Evolutionary conservation across 2,888 invertebrate genomes (phyloP).

Genomic region (Lithophane socia): DNA sequence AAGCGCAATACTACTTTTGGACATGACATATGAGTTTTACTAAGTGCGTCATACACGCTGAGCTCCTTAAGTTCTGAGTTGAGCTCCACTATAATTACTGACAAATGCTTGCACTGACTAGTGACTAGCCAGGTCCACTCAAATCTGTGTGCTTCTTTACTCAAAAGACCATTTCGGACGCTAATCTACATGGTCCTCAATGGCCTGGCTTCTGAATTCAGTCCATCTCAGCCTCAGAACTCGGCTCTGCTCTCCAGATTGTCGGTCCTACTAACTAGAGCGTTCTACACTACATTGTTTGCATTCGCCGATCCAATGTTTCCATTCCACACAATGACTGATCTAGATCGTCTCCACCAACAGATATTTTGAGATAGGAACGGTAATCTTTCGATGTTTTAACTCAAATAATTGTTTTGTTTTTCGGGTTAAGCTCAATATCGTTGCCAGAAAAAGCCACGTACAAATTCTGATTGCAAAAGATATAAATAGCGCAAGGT

Average conservation of each 20-base stretch:
- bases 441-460: conserved; percentile 13
- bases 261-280: not conserved
- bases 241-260: not conserved
- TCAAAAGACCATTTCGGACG: too few species aligned
- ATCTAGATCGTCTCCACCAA: not conserved
- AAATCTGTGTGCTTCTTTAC: too few species aligned
- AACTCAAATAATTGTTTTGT: not conserved
- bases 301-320: not conserved
- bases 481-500: conserved; percentile 31
- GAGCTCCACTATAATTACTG: too few species aligned
- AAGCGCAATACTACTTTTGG: not conserved
- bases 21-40: not conserved
- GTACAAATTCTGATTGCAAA: conserved; percentile 4
- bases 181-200: too few species aligned
- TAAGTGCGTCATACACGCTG: not conserved
- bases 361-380: not conserved
- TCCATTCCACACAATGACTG: not conserved
- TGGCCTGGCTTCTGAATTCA: not conserved
- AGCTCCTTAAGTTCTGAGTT: too few species aligned
- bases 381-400: not conserved
- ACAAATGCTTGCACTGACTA: too few species aligned
- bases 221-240: not conserved
- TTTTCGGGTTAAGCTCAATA: not conserved
- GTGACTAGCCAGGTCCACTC: too few species aligned
- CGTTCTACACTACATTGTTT: not conserved